Conservation (phyloP, 1,140 invertebrate species). For the Ceratosolen solmsi region DNA sequence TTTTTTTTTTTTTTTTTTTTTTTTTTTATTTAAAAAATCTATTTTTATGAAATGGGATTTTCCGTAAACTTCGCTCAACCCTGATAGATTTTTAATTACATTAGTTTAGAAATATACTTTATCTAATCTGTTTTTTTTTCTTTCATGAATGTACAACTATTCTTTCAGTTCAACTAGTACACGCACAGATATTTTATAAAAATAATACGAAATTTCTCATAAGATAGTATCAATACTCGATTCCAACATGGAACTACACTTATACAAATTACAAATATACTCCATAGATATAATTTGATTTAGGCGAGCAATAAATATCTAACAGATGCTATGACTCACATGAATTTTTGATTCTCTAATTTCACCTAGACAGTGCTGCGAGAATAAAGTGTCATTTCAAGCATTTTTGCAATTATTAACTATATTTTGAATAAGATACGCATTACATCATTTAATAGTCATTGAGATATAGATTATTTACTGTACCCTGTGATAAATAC, state of each 20-base stretch:
- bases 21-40: no score
- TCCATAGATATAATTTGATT: neutral
- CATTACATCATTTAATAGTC: no score
- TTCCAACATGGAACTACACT: neutral
- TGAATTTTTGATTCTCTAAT: neutral
- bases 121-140: constrained; percentile 2
- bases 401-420: no score
- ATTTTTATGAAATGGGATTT: neutral
- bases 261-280: neutral
- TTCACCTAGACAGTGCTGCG: no score
- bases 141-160: neutral
- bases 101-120: neutral
- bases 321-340: neutral
- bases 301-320: neutral
- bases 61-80: neutral
- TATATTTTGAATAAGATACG: no score
- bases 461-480: no score
- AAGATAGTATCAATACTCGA: neutral
- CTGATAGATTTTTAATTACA: neutral
- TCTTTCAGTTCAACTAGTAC: neutral
- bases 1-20: no score
- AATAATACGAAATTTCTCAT: neutral
- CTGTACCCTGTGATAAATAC: neutral
- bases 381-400: no score
- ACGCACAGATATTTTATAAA: constrained; percentile 6